Base-by-base conservation (phyloP, 2,113 vertebrate species). In the Prolemur simus region DNA sequence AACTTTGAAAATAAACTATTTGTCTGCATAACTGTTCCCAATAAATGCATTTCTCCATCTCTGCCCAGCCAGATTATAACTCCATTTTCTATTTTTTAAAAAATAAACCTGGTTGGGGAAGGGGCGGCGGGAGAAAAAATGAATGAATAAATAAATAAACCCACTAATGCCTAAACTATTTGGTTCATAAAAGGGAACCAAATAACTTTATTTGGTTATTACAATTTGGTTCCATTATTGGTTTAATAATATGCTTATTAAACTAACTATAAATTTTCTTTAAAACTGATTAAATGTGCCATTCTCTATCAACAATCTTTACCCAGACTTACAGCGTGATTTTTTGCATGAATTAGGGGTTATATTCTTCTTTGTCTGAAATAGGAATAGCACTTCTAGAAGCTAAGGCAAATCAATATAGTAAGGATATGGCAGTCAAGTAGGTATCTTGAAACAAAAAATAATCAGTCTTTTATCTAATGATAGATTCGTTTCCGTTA, bases 141-240 rank as follows among this genome's bases (percentile, higher is more conserved):
- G 69, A 47, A 84, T 12, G 39, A 58, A 58, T 58, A 58, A 58
- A 58, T 21, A 58, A 58, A 23, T 9, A 25, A 12, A 63, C 25
- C 25, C 39, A 69, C n/a, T 93, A 92, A 89, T 37, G 17, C 15
- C 27, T 89, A 95, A 91, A 90, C 82, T 56, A 85, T 82, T 34
- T 94, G 73, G 17, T 37, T 95, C 47, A 80, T 6, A 80, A 84
- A 96, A 89, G 21, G 15, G 27, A 96, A 92, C 39, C n/a, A 74
- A 47, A 15, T 88, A 6, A 54, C 52, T 52, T 52, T 54, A 54
- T 54, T 54, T 54, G 52, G 52, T 54, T 18, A 54, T 54, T 54
- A 15, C 52, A 54, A 54, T 54, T 54, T 56, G 54, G 54, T 56
- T 56, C 54, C 54, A 56, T 21, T 56, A 56, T 56, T 56, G 18